phyloP scores from a whole-genome alignment of 2,113 vertebrate species.

The Lagopus muta region DNA sequence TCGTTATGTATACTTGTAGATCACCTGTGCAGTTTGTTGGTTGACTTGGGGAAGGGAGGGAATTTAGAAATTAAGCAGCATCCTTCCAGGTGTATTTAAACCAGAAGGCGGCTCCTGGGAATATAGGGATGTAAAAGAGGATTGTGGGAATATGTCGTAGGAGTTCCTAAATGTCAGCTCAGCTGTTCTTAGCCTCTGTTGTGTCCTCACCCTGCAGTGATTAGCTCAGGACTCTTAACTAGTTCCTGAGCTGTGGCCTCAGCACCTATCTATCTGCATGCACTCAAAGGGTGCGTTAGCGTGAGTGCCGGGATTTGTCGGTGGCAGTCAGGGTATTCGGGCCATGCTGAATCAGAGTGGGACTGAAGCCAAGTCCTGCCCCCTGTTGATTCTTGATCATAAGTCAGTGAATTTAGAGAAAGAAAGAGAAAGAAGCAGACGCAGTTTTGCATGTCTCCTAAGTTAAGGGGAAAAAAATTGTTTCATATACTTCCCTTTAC shows the following conservation, averaged over 20 bases:
- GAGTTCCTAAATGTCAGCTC: constrained; percentile 25
- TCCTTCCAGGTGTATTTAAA: constrained; percentile 32
- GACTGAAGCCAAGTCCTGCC: not conserved
- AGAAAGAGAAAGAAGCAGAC: not conserved
- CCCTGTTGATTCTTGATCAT: not conserved
- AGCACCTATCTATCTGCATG: not conserved
- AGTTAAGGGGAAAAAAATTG: not conserved
- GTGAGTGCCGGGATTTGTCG: not conserved
- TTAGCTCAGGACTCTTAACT: not conserved
- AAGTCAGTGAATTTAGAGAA: not conserved
- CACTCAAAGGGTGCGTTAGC: not conserved
- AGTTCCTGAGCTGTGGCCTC: not conserved
- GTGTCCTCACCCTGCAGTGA: not conserved
- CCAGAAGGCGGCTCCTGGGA: not conserved
- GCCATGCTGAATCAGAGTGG: not conserved
- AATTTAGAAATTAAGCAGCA: not conserved
- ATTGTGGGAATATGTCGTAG: constrained; percentile 21
- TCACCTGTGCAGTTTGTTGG: not conserved
- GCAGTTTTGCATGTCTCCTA: not conserved
- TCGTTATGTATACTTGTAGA: not conserved
- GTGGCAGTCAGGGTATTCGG: not conserved
- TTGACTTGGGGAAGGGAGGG: not conserved
- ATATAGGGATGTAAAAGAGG: not conserved
- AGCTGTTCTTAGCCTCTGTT: not conserved
- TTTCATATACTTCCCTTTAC: not conserved